Evolutionary conservation across 2,113 vertebrate genomes (phyloP), one percentile per base, ranked within the genome.

Genomic region (Calyptomena viridis): DNA sequence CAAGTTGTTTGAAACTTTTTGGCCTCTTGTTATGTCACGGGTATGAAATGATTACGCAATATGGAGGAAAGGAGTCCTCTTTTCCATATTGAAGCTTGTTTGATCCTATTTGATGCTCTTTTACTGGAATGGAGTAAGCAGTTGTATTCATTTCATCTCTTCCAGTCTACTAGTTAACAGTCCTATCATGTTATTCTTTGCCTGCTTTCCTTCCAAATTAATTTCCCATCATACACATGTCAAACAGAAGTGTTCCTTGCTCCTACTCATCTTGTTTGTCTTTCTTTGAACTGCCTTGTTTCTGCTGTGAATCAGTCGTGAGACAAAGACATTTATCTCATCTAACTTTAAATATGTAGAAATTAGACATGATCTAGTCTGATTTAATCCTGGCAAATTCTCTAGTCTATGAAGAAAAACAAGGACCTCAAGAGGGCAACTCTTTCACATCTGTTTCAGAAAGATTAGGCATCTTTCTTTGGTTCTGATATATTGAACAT

Each of bases 231-330:
- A 27, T 42, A n/a, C 2, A 6, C 31, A 17, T 39, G 73, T 83
- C 66, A 91, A 87, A 73, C 39, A 82, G 69, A 76, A 95, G 11
- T 1, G 1, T 71, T 89, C 42, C 63, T 84, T 89, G 80, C 42
- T 80, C 71, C 74, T 72, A 74, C 31, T 94, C 74, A 73, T 69
- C 46, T 79, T 82, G 35, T 84, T 90, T 93, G 31, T 87, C 64
- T 95, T 86, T 84, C 81, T 94, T 94, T 96, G 93, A 94, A 87
- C 58, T 75, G 31, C 37, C 49, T 91, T 87, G 12, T 77, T 93
- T 93, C 84, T 80, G 46, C 46, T 67, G 55, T 83, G 87, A 94
- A 79, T 90, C 77, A 79, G 40, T 47, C 74, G 49, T 63, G 78
- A 93, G 77, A 93, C 66, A 72, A 82, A 88, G 71, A 71, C 67